Evolutionary conservation across 2,113 vertebrate species (phyloP).

Genomic region (Apeltes quadracus): DNA sequence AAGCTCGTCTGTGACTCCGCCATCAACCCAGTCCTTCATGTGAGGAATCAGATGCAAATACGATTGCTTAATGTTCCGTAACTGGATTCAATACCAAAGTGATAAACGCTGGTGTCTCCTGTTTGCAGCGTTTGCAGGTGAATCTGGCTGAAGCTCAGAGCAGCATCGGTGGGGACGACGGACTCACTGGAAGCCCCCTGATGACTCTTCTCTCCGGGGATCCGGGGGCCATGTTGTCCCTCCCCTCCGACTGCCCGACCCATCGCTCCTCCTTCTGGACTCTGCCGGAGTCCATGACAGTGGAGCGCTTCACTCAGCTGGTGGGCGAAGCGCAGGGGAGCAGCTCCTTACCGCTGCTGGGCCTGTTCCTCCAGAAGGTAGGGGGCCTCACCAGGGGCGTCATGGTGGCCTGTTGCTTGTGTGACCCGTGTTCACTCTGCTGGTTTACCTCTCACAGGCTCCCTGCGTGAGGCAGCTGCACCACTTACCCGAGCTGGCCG

Average conservation of each 20-base stretch:
- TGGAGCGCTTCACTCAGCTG: conserved; percentile 74
- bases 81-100: not conserved
- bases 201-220: conserved; percentile 66
- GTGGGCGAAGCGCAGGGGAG: conserved; percentile 49
- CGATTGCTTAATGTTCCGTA: not conserved
- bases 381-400: not conserved
- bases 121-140: conserved; percentile 58
- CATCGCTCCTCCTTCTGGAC: conserved; percentile 77
- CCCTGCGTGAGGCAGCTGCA: conserved; percentile 65
- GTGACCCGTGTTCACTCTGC: not conserved
- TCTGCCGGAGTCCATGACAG: conserved; percentile 60
- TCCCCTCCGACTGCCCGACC: conserved; percentile 68
- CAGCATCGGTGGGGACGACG: conserved; percentile 58
- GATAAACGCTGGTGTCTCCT: not conserved
- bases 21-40: conserved; percentile 71
- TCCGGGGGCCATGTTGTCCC: conserved; percentile 54
- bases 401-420: no score
- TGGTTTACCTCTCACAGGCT: conserved; percentile 63
- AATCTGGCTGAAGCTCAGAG: conserved; percentile 59
- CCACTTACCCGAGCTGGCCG: conserved; percentile 74
- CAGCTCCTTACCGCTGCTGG: conserved; percentile 55
- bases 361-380: conserved; percentile 75
- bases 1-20: conserved; percentile 59
- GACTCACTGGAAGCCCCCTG: conserved; percentile 60
- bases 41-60: conserved; percentile 4